A percentile compares a stretch with the other conserved stretches of the same genome.
Conservation (phyloP, 2,113 vertebrate species). For the Xyliphius kryptos region DNA sequence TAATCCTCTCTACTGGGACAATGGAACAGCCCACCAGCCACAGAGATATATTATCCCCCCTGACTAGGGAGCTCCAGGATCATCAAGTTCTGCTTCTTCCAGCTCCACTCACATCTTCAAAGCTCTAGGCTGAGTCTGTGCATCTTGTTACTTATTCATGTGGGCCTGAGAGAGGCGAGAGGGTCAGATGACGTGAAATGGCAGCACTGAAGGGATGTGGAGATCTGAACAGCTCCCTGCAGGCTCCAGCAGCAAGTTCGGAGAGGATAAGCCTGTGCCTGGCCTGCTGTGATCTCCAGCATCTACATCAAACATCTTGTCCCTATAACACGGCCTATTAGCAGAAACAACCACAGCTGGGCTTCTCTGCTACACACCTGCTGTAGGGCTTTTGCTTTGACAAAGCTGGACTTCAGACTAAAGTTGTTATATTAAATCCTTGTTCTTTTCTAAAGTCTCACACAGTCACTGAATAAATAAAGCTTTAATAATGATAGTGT, state of each 20-base stretch:
- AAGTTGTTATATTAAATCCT: conserved; percentile 7
- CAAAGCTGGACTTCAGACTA: not conserved
- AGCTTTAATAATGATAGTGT: not conserved
- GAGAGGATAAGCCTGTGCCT: conserved; percentile 18
- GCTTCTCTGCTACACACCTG: conserved; percentile 19
- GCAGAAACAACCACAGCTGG: conserved; percentile 33
- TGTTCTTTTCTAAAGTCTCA: not conserved
- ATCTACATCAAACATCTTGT: conserved; percentile 43
- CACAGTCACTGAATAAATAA: not conserved
- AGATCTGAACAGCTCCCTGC: conserved; percentile 40
- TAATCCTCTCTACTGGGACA: conserved; percentile 70
- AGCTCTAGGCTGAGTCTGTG: conserved; percentile 17
- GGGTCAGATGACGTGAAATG: conserved; percentile 36
- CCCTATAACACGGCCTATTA: conserved; percentile 37
- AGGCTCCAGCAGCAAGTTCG: conserved; percentile 22
- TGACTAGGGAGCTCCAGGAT: conserved; percentile 41
- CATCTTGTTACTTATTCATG: conserved; percentile 41
- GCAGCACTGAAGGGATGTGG: conserved; percentile 27
- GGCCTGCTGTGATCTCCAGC: conserved; percentile 34
- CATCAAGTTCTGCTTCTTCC: conserved; percentile 39
- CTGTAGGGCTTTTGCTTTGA: conserved; percentile 18
- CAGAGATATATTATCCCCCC: conserved; percentile 66
- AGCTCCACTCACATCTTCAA: conserved; percentile 34
- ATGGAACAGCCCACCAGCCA: conserved; percentile 56
- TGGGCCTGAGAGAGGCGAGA: conserved; percentile 25